Base-by-base conservation (phyloP, 2,888 invertebrate genomes). In the Drosophila quinaria region DNA sequence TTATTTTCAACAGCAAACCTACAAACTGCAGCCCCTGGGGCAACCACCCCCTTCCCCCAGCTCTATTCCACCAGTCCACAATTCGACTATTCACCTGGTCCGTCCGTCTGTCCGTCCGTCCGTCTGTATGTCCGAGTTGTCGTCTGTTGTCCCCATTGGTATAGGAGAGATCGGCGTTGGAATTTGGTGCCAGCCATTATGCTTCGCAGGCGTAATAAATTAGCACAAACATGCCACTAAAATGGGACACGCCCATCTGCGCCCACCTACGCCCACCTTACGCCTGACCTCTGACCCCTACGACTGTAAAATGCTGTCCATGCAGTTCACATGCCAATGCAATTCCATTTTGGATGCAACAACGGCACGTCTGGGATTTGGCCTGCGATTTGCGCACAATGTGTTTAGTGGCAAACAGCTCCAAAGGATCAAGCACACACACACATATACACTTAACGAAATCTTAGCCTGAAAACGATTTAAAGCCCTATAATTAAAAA, bases 151-250 rank as follows among this genome's bases (percentile, higher is more conserved):
- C 88, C 86, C 82, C 63, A 25, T 62, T 47, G 77, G 86, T 70
- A 67, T 61, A 33, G 35, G 47, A 64, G 44, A 49, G 44, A 49
- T 73, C 47, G 74, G 78, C 70, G 74, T 66, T 58, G 65, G 65
- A 64, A 55, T 74, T 58, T 64, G 70, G 54, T 70, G 65, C 55
- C 72, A 46, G 59, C 54, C 78, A 76, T 76, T 72, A 87, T 77
- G 74, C 74, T 80, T 86, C 89, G 74, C 85, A 84, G 85, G 89
- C 80, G 89, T 74, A 89, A 86, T 89, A 86, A 89, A 86, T 86
- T 89, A 89, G 85, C 80, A 87, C 85, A 89, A 86, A 86, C 85
- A 85, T 87, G 87, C 85, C 85, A 89, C 87, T 87, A 84, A 87
- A 89, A 87, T 87, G 89, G 71, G 66, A 3, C 87, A 76, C 78